Evolutionary conservation across 2,888 invertebrate species (phyloP).

Genomic region (Pristionchus japonicus): DNA sequence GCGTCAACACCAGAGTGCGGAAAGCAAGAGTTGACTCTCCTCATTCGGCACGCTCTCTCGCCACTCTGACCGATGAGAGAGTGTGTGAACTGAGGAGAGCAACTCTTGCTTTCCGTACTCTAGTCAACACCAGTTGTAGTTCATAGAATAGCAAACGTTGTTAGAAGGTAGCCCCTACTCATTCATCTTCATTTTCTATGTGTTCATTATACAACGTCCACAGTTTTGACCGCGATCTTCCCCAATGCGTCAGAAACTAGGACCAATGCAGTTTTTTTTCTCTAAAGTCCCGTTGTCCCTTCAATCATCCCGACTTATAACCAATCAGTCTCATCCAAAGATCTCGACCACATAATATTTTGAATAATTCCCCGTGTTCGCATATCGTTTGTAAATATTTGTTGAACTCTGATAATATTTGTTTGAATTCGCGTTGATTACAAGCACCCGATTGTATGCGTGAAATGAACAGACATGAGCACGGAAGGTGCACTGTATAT

Average conservation of each 20-base stretch:
- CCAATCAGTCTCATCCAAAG: background rate
- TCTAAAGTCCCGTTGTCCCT: background rate
- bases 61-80: too few relatives aligned
- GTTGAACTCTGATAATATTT: background rate
- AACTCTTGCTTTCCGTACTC: too few relatives aligned
- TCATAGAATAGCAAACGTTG: background rate
- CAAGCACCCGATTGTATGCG: background rate
- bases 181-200: too few relatives aligned
- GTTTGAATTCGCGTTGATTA: background rate
- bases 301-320: background rate
- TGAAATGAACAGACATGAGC: too few relatives aligned
- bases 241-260: background rate
- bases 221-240: background rate
- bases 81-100: too few relatives aligned
- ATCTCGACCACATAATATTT: background rate
- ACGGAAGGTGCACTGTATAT: too few relatives aligned
- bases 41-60: too few relatives aligned
- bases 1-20: background rate
- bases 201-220: too few relatives aligned
- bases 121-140: background rate
- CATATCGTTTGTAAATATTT: background rate
- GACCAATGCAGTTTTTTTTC: background rate
- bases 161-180: too few relatives aligned
- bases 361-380: too few relatives aligned
- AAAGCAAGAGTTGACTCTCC: too few relatives aligned